Conservation (phyloP, 2,113 vertebrate genomes). For the Onychostoma macrolepis region DNA sequence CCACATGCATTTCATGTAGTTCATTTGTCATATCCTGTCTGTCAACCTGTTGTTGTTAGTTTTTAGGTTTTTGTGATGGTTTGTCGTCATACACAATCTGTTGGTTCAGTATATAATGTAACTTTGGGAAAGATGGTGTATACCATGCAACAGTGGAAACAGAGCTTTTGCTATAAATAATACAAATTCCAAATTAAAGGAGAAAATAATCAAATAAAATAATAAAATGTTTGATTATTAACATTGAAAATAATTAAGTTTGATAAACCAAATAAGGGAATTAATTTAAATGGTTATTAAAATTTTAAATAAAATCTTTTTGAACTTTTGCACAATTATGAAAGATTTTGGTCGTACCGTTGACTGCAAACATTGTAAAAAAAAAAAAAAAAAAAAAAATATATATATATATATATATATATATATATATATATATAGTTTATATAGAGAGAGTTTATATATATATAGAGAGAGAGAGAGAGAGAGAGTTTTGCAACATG, state of each 20-base stretch:
- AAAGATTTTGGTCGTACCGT: not conserved
- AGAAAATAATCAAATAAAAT: not conserved
- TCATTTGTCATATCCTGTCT: not conserved
- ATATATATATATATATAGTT: too few relatives aligned
- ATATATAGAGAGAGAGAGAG: too few relatives aligned
- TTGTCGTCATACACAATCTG: not conserved
- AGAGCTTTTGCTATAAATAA: not conserved
- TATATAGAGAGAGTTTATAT: too few relatives aligned
- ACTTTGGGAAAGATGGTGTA: not conserved
- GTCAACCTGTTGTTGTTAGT: constrained; percentile 12
- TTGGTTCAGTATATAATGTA: not conserved
- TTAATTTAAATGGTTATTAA: not conserved
- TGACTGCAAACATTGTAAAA: not conserved
- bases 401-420: too few relatives aligned
- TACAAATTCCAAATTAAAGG: not conserved
- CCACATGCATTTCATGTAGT: not conserved
- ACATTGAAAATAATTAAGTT: not conserved
- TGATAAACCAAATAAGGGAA: not conserved
- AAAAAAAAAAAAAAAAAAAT: too few relatives aligned
- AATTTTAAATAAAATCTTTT: not conserved
- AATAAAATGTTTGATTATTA: not conserved
- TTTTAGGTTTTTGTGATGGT: not conserved
- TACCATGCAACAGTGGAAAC: not conserved
- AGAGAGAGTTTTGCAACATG: too few relatives aligned
- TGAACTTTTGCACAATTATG: not conserved